These are phyloP conservation scores for Ernsta delagoae DNA, from an alignment of 2,888 invertebrate genomes.

Conservation along the genomic window DNA sequence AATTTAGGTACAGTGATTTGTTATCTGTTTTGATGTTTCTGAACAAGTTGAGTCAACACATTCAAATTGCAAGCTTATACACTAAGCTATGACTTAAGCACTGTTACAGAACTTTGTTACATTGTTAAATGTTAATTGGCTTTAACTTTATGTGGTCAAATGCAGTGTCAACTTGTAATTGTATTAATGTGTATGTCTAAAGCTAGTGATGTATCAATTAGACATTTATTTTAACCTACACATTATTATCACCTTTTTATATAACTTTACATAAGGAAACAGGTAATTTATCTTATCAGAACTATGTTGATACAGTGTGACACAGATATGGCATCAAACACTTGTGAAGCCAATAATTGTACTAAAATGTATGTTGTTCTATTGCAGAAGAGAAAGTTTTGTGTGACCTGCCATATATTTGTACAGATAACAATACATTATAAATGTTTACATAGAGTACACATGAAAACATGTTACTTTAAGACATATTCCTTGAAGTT, in stretches of 20 bases:
- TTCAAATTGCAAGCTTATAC: slow-evolving; percentile 1
- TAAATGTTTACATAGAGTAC: no score
- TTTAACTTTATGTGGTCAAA: slow-evolving; percentile 44
- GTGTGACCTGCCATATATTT: slow-evolving; percentile 18
- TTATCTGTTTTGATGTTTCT: slow-evolving; percentile 34
- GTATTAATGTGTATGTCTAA: slow-evolving; percentile 1
- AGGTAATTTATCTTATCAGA: slow-evolving; percentile 16
- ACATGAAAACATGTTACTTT: background rate
- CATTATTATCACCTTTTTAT: background rate
- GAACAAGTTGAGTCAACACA: slow-evolving; percentile 43
- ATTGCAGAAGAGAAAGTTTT: slow-evolving; percentile 52
- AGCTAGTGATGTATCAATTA: background rate
- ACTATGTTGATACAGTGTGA: slow-evolving; percentile 1
- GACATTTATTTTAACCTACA: background rate
- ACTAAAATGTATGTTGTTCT: slow-evolving; percentile 25
- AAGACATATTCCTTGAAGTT: background rate
- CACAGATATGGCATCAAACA: slow-evolving; percentile 2
- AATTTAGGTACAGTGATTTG: slow-evolving; percentile 57
- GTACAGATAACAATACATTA: slow-evolving; percentile 10
- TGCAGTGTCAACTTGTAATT: slow-evolving; percentile 52
- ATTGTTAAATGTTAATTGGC: slow-evolving; percentile 37
- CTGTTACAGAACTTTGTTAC: slow-evolving; percentile 12
- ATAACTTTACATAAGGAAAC: background rate
- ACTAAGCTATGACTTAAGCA: slow-evolving; percentile 7
- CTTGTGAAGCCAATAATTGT: background rate